Conservation (phyloP, 2,888 invertebrate genomes). For the Hydroisotoma schaefferi region DNA sequence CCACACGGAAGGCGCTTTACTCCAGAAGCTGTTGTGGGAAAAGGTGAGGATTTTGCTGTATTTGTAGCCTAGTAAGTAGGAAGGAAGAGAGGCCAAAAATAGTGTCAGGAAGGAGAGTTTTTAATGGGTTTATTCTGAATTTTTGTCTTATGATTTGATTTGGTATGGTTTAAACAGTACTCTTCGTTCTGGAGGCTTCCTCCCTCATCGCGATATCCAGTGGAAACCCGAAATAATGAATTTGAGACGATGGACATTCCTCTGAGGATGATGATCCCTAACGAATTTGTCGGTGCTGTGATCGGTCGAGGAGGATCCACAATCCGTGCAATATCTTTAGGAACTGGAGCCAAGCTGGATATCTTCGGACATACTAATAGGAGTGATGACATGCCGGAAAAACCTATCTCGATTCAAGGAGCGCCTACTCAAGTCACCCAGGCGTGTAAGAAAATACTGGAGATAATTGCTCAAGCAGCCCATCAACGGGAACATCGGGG, state of each 20-base stretch:
- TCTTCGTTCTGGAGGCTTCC: no score
- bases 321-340: conserved; percentile 59
- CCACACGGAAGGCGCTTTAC: no score
- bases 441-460: conserved; percentile 94
- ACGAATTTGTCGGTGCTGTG: conserved; percentile 55
- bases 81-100: no score
- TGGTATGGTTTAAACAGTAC: no score
- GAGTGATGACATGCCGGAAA: conserved; percentile 57
- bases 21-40: no score
- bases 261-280: conserved; percentile 67
- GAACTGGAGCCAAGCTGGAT: conserved; percentile 31
- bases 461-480: conserved; percentile 96
- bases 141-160: no score
- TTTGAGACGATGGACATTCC: conserved; percentile 26
- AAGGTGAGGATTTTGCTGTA: no score
- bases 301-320: conserved; percentile 59
- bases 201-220: no score
- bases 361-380: conserved; percentile 66
- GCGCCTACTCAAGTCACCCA: conserved; percentile 96
- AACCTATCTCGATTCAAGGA: conserved; percentile 95
- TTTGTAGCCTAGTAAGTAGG: no score
- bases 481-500: conserved; percentile 59
- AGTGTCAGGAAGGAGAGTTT: no score
- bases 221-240: background rate
- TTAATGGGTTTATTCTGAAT: no score